Evolutionary conservation across 2,888 invertebrate genomes (phyloP).

Genomic region (Leptarthrus brevirostris): DNA sequence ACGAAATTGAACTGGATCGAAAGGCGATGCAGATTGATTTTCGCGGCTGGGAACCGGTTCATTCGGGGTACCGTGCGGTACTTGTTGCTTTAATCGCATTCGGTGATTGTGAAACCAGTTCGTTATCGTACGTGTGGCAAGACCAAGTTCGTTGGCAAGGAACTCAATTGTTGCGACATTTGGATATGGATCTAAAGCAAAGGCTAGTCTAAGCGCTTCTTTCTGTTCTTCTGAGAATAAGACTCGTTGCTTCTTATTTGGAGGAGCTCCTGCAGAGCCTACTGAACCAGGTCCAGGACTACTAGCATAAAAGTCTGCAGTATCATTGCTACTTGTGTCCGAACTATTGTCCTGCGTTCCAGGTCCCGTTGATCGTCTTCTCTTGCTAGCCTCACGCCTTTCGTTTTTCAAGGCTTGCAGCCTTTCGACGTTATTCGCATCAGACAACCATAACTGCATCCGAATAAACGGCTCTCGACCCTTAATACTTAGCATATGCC

Average conservation of each 20-base stretch:
- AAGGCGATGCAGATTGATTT: conserved; percentile 77
- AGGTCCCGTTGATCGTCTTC: conserved; percentile 85
- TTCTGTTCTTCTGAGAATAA: conserved; percentile 99
- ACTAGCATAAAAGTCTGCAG: conserved; percentile 88
- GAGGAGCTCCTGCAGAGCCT: conserved; percentile 73
- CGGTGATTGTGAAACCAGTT: conserved; percentile 99
- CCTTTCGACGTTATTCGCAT: conserved; percentile 93
- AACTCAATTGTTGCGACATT: conserved; percentile 96
- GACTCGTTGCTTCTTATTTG: conserved; percentile 94
- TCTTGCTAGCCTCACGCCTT: conserved; percentile 89
- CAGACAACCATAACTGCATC: conserved; percentile 97
- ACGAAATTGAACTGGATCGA: conserved; percentile 93
- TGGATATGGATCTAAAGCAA: conserved; percentile 96
- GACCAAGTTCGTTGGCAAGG: conserved; percentile 87
- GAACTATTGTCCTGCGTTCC: conserved; percentile 87
- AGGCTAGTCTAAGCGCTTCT: conserved; percentile 92
- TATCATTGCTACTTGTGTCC: conserved; percentile 89
- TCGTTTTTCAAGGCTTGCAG: conserved; percentile 92
- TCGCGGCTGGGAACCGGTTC: conserved; percentile 81
- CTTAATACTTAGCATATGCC: conserved; percentile 99
- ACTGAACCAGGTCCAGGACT: conserved; percentile 78
- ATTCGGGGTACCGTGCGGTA: conserved; percentile 79
- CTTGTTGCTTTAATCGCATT: conserved; percentile 95
- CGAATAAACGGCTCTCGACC: conserved; percentile 96
- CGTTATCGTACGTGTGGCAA: conserved; percentile 95